Conservation (phyloP, 2,797 vertebrate genomes). For the Lindbergichthys nudifrons region DNA sequence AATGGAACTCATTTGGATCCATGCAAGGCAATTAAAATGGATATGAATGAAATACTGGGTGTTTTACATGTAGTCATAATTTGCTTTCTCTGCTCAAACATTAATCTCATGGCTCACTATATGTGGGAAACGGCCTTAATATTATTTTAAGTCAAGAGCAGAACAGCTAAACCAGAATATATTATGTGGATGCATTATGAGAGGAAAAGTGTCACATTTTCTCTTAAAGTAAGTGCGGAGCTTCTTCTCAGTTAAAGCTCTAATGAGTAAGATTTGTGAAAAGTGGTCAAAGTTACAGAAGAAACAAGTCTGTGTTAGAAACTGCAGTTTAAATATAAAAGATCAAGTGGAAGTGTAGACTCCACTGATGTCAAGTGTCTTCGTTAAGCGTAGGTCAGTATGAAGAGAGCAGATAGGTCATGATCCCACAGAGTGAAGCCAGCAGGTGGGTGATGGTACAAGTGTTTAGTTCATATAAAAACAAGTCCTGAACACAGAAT, state of each 20-base stretch:
- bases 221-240: background rate
- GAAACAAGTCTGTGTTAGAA: background rate
- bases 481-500: background rate
- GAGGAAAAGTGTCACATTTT: background rate
- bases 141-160: conserved; percentile 24
- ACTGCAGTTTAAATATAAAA: background rate
- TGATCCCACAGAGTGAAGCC: too few relatives aligned
- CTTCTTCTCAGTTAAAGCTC: conserved; percentile 6
- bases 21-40: conserved; percentile 57
- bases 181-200: conserved; percentile 2
- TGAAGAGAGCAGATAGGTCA: background rate
- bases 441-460: background rate
- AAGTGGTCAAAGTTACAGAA: conserved; percentile 7
- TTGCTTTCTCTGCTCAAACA: conserved; percentile 39
- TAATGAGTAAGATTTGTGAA: background rate
- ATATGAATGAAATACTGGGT: conserved; percentile 48
- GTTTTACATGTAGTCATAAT: conserved; percentile 43
- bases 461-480: background rate
- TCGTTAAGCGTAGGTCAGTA: background rate
- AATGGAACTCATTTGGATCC: conserved; percentile 53
- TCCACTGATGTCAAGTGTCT: background rate
- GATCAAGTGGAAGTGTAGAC: background rate
- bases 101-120: conserved; percentile 42
- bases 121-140: conserved; percentile 11
- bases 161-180: conserved; percentile 2